These are phyloP conservation scores for Capitulum mitella DNA, from an alignment of 2,888 invertebrate genomes.

Conservation along the genomic window DNA sequence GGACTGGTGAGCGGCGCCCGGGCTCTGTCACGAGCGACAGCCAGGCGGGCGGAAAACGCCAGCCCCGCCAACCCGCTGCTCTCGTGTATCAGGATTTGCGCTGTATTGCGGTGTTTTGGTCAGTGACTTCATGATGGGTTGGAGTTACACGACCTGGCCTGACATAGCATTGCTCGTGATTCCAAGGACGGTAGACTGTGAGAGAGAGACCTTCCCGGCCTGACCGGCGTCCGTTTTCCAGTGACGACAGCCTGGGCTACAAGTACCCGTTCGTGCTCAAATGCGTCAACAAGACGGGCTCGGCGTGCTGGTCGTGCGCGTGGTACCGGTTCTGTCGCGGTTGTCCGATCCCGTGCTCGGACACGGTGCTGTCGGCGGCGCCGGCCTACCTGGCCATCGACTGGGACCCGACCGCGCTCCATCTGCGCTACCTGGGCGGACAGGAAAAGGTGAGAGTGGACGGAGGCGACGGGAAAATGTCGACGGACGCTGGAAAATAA, in stretches of 20 bases:
- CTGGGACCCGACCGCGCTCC: conserved; percentile 91
- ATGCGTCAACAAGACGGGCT: conserved; percentile 64
- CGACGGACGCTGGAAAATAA: no score
- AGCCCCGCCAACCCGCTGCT: no score
- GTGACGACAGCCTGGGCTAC: conserved; percentile 85
- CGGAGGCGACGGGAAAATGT: no score
- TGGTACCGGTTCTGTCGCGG: conserved; percentile 80
- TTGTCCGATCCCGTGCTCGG: conserved; percentile 64
- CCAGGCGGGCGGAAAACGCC: no score
- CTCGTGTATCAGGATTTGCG: no score
- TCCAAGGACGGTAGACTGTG: no score
- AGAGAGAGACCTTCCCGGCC: no score
- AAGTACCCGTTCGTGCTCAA: conserved; percentile 86
- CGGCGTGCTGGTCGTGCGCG: conserved; percentile 58
- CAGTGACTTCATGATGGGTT: no score
- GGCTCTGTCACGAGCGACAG: no score
- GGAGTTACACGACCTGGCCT: no score
- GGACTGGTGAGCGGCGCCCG: conserved; percentile 66
- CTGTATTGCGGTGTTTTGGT: no score
- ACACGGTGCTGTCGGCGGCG: conserved; percentile 41
- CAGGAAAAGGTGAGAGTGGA: conserved; percentile 55
- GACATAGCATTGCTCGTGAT: no score
- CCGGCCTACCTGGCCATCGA: conserved; percentile 52
- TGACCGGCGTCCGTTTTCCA: conserved; percentile 44
- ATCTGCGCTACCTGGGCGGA: conserved; percentile 75